These are phyloP conservation scores for Oxytorus armatus DNA, from an alignment of 2,888 invertebrate species.

Conservation along the genomic window DNA sequence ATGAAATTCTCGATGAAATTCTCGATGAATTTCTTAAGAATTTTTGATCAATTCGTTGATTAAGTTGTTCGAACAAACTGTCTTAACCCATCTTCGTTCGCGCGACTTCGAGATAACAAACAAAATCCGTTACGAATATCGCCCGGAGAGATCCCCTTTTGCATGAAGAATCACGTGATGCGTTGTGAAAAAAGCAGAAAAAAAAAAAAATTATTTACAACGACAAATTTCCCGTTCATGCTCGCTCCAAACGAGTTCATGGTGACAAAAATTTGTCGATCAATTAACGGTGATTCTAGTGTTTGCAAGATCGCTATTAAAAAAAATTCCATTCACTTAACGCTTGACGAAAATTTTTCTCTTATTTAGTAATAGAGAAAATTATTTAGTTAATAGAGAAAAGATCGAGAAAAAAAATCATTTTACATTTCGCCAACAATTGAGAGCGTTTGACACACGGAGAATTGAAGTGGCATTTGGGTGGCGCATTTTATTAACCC, in stretches of 20 bases:
- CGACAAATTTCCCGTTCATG: conserved; percentile 31
- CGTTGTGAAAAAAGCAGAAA: no score
- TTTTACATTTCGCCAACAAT: no score
- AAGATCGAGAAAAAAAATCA: no score
- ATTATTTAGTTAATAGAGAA: no score
- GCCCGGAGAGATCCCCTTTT: conserved; percentile 47
- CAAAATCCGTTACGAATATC: conserved; percentile 14
- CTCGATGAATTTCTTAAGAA: no score
- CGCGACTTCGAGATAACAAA: conserved; percentile 13
- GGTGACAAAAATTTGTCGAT: conserved; percentile 46
- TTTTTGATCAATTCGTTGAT: no score
- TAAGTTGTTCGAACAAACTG: conserved; percentile 17
- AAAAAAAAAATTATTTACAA: conserved; percentile 14
- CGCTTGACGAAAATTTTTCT: no score
- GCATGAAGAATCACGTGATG: no score
- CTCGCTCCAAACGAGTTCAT: conserved; percentile 17
- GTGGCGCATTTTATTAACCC: conserved; percentile 42
- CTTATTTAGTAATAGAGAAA: no score
- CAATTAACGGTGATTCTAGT: conserved; percentile 77
- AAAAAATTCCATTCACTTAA: no score
- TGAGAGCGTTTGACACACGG: conserved; percentile 76
- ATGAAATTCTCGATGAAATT: no score
- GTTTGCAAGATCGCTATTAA: conserved; percentile 77
- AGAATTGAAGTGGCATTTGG: conserved; percentile 78
- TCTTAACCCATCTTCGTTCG: conserved; percentile 22